Evolutionary conservation across 1,140 invertebrate species (phyloP), one percentile per base, ranked within the genome.

Genomic region (Dryas iulia): DNA sequence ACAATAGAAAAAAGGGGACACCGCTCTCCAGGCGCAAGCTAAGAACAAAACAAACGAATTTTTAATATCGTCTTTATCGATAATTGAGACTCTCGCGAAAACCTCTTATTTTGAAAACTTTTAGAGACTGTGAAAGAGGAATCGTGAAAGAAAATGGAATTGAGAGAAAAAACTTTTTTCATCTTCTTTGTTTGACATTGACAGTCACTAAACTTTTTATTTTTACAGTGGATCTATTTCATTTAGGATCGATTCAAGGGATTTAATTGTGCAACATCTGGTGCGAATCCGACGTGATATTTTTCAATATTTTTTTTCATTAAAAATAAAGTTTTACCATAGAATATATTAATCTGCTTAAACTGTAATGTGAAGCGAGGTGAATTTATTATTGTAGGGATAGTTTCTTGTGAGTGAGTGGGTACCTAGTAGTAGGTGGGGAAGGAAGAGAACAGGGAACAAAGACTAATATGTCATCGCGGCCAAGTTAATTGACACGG

Each of bases 151-250:
- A 91, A 90, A 91, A 90, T 87, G 87, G 86, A 89, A 89, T 89
- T 87, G 83, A 80, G 79, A 82, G 84, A 86, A 84, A 86, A 89
- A 91, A 91, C 87, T 90, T 91, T 91, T 91, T 91, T 91, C 89
- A 91, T 91, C 89, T 91, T 88, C 89, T 91, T 91, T 91, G 83
- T 91, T 91, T 90, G 89, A 91, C 89, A 91, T 91, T 90, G 87
- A 88, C 87, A 88, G 87, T 85, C 82, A 86, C 80, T 83, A 89
- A 89, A 86, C 81, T 90, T 91, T 89, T 79, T 89, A 83, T 90
- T 90, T 87, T 87, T 81, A 77, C 84, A 82, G 81, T 83, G 81
- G 84, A 85, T 90, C 85, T 90, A 91, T 88, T 91, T 89, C 88
- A 91, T 91, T 90, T 90, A 83, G 81, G 83, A 79, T 84, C 85